Evolutionary conservation across 2,113 vertebrate species (phyloP).

Genomic region (Chlorocebus sabaeus): DNA sequence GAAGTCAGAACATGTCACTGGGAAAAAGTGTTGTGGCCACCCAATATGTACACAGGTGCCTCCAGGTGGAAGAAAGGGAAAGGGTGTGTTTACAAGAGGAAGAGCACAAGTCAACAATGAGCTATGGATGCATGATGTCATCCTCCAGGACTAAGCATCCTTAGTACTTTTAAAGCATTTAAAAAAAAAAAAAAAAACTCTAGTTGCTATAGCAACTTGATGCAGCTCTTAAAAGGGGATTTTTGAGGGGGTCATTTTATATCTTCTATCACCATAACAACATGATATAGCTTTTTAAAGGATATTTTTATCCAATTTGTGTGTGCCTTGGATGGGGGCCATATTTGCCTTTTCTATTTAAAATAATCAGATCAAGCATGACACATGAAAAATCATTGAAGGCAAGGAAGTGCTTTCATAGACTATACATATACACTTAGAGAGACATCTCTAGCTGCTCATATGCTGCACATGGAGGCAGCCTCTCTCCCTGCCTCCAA

Average conservation of each 20-base stretch:
- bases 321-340: conserved; percentile 61
- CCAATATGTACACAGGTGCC: conserved; percentile 15
- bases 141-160: conserved; percentile 51
- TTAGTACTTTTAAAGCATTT: conserved; percentile 73
- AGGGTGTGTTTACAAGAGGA: conserved; percentile 9
- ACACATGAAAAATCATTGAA: conserved; percentile 62
- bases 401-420: conserved; percentile 43
- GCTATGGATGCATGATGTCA: conserved; percentile 68
- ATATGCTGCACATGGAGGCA: background rate
- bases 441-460: conserved; percentile 19
- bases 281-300: conserved; percentile 74
- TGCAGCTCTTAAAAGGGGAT: conserved; percentile 70
- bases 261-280: conserved; percentile 78
- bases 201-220: conserved; percentile 79
- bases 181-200: conserved; percentile 28
- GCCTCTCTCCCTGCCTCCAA: background rate
- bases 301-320: conserved; percentile 74
- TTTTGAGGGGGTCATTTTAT: conserved; percentile 75
- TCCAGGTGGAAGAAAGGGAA: conserved; percentile 24
- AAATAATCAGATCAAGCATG: conserved; percentile 68
- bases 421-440: background rate
- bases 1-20: background rate
- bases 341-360: conserved; percentile 69
- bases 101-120: conserved; percentile 31
- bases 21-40: background rate